These are phyloP conservation scores for Chaetodon trifasciatus DNA, from an alignment of 2,797 vertebrate genomes.

Conservation along the genomic window DNA sequence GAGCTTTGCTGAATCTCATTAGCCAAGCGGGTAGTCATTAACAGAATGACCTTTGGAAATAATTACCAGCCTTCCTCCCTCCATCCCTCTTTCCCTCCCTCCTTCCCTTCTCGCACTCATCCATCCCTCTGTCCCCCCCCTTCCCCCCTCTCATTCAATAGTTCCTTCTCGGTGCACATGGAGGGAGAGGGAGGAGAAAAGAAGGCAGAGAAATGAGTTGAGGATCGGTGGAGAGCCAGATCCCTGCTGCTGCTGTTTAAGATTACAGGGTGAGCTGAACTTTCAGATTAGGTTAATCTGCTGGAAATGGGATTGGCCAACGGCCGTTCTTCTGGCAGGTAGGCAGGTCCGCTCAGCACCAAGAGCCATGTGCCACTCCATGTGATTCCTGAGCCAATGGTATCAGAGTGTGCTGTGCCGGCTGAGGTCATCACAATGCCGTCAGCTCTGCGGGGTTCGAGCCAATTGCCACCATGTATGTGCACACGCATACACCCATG, in stretches of 20 bases:
- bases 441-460: conserved; percentile 54
- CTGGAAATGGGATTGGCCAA: conserved; percentile 81
- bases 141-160: conserved; percentile 83
- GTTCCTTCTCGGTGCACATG: conserved; percentile 78
- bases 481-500: conserved; percentile 48
- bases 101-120: conserved; percentile 78
- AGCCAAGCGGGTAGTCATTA: conserved; percentile 97
- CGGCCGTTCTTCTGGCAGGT: conserved; percentile 69
- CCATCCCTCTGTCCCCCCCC: conserved; percentile 70
- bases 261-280: conserved; percentile 81
- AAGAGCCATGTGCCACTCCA: conserved; percentile 70
- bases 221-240: conserved; percentile 58
- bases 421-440: conserved; percentile 71
- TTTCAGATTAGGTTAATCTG: conserved; percentile 84
- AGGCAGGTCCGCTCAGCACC: conserved; percentile 66
- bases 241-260: conserved; percentile 76
- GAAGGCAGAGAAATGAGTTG: conserved; percentile 61
- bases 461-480: conserved; percentile 54
- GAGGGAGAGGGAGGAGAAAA: conserved; percentile 48
- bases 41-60: conserved; percentile 98
- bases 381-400: conserved; percentile 65
- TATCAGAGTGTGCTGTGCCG: conserved; percentile 51
- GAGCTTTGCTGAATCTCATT: conserved; percentile 97
- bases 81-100: conserved; percentile 77
- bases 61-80: conserved; percentile 92